Evolutionary conservation across 2,888 invertebrate genomes (phyloP), one percentile per base, ranked within the genome.

Genomic region (Dendrolimus houi): DNA sequence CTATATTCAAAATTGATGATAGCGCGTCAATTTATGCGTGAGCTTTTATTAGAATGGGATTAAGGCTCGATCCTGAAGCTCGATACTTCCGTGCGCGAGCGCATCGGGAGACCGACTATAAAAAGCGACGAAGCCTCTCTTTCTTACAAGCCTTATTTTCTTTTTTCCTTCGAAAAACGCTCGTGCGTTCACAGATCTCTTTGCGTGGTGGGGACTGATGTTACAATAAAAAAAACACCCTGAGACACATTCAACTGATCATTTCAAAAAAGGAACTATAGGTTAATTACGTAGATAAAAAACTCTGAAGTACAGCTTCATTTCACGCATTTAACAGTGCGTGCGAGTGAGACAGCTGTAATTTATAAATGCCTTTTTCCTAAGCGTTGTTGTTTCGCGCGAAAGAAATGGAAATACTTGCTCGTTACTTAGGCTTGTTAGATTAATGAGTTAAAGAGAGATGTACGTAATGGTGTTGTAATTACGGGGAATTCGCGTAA

Each of bases 11-110:
- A 79, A 70, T 71, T 78, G 80, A 81, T 75, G 79, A 82, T 72
- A 79, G 73, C 80, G 82, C 84, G 84, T 82, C 85, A 83, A 86
- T 84, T 80, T 83, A 81, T 85, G 85, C 86, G 88, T 85, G 74
- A 87, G 87, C 87, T 89, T 87, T 87, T 87, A 87, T 87, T 85
- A 83, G 85, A 87, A 87, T 88, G 81, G 84, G 83, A 87, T 85
- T 87, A 87, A 83, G 84, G 75, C 78, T 73, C 82, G 84, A 84
- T 87, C 83, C 86, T 83, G 79, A 85, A 87, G 87, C 83, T 80
- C 74, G 82, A 87, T 86, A 88, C 89, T 83, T 84, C 88, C 89
- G 85, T 75, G 86, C 88, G 85, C 86, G 71, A 75, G 87, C 89
- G 87, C 88, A 84, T 83, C 88, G 83, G 81, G 79, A 77, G 82